Percentiles rank a stretch among this genome's conserved stretches.
Evolutionary conservation across 2,888 invertebrate species (phyloP).

Genomic region (Sphecodes monilicornis): DNA sequence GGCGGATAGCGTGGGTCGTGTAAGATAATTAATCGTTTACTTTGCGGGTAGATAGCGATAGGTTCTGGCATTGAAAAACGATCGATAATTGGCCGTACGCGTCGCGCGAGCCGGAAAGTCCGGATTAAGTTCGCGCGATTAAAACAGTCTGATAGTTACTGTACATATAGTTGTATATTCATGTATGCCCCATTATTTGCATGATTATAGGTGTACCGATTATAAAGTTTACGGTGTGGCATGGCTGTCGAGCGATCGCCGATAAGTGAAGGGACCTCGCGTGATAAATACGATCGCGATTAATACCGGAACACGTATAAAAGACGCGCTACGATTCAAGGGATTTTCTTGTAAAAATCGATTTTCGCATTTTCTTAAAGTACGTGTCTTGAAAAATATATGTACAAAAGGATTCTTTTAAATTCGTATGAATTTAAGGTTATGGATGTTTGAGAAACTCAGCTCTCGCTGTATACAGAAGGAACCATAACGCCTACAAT

Average conservation of each 20-base stretch:
- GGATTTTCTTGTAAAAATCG: background rate
- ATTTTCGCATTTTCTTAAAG: background rate
- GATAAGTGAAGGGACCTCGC: conserved; percentile 48
- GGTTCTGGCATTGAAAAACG: conserved; percentile 30
- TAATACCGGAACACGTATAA: conserved; percentile 49
- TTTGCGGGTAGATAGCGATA: background rate
- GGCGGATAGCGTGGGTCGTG: background rate
- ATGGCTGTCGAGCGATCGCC: conserved; percentile 38
- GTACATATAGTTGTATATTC: conserved; percentile 42
- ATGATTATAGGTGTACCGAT: conserved; percentile 63
- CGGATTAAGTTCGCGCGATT: conserved; percentile 49
- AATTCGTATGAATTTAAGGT: too few relatives aligned
- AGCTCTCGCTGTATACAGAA: too few relatives aligned
- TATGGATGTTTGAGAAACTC: too few relatives aligned
- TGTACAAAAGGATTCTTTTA: background rate
- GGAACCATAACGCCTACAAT: too few relatives aligned
- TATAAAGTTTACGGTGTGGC: conserved; percentile 46
- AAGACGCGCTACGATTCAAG: conserved; percentile 23
- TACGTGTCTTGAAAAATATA: too few relatives aligned
- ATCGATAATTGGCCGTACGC: conserved; percentile 39
- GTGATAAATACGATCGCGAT: conserved; percentile 58
- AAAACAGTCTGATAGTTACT: conserved; percentile 29
- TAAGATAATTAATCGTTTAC: conserved; percentile 32
- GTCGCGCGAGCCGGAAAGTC: conserved; percentile 20
- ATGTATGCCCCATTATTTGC: conserved; percentile 55